Conservation (phyloP, 2,113 vertebrate genomes). For the Cyprinus carpio region DNA sequence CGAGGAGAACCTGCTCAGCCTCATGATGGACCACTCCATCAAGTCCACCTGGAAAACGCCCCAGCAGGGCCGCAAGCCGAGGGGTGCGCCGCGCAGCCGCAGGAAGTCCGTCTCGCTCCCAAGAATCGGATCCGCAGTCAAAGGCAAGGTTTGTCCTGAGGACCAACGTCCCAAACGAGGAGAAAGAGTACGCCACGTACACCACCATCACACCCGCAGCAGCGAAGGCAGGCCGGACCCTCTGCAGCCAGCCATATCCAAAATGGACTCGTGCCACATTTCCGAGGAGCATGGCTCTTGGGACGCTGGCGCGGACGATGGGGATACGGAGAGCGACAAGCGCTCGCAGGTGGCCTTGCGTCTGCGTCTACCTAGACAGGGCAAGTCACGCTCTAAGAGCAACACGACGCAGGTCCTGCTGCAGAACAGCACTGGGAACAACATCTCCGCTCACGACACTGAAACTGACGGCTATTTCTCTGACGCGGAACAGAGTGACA, state of each 20-base stretch:
- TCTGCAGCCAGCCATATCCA: conserved; percentile 78
- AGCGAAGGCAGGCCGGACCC: conserved; percentile 63
- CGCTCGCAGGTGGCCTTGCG: conserved; percentile 71
- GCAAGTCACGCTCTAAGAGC: conserved; percentile 74
- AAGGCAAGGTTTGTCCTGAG: conserved; percentile 20
- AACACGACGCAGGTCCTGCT: conserved; percentile 58
- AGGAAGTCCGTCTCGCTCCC: conserved; percentile 31
- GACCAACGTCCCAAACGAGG: conserved; percentile 49
- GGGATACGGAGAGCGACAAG: conserved; percentile 70
- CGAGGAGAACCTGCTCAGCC: conserved; percentile 91
- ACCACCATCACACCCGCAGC: conserved; percentile 64
- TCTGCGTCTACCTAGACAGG: conserved; percentile 81
- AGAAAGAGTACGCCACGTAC: conserved; percentile 55
- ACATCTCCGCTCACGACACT: conserved; percentile 75
- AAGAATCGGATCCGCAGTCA: conserved; percentile 39
- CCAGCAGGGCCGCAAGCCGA: conserved; percentile 82
- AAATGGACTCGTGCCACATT: conserved; percentile 81
- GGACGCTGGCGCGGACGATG: neutral
- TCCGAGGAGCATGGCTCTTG: conserved; percentile 65
- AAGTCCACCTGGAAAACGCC: conserved; percentile 86
- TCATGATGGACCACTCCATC: conserved; percentile 94
- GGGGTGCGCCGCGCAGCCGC: conserved; percentile 77
- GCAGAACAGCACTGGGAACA: conserved; percentile 63
- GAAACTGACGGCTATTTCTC: conserved; percentile 92
- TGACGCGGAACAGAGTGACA: conserved; percentile 90